Base-by-base conservation (phyloP, 2,797 vertebrate species). In the Pseudomugil gertrudae region DNA sequence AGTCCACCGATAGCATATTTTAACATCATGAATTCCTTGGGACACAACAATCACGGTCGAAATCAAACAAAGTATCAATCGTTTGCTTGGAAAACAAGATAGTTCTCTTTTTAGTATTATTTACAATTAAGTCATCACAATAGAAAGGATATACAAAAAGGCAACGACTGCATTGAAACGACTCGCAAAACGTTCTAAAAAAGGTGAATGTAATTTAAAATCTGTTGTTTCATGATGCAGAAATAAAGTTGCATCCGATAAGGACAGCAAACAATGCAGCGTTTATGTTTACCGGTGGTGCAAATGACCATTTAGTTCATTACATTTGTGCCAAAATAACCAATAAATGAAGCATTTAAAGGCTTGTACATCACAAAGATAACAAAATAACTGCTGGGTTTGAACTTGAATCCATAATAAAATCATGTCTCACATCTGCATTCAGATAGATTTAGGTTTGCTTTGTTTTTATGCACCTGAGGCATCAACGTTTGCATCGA, bases 401-500 rank as follows among this genome's bases (percentile, higher is more conserved):
- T 24, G 24, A 24, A 14, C 47, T 23, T 14, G 40, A 40, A 40
- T 43, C 19, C 19, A 43, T 43, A n/a, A n/a, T 43, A 8, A 55
- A 2, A 19, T 3, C 40, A 57, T 36, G 59, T 55, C 21, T 14
- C 21, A 26, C 1, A 0, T 33, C 24, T 4, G 9, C 30, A 38
- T 35, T 62, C 3, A 35, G 38, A 35, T 14, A 14, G 6, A 60
- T 51, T 45, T 5, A 1, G 2, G 10, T 15, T 10, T 9, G 3
- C 9, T 53, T 59, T 51, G 19, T 23, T 33, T 2, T 40, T 72
- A 1, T 58, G 57, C 54, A 51, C 11, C 29, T 15, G 11, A 69
- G 24, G 51, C 51, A 4, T 4, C n/a, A 47, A 27, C n/a, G n/a
- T n/a, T n/a, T n/a, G n/a, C n/a, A n/a, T 5, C 9, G 23, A 21